Base-by-base conservation (phyloP, 2,113 vertebrate species). In the Carassius gibelio region DNA sequence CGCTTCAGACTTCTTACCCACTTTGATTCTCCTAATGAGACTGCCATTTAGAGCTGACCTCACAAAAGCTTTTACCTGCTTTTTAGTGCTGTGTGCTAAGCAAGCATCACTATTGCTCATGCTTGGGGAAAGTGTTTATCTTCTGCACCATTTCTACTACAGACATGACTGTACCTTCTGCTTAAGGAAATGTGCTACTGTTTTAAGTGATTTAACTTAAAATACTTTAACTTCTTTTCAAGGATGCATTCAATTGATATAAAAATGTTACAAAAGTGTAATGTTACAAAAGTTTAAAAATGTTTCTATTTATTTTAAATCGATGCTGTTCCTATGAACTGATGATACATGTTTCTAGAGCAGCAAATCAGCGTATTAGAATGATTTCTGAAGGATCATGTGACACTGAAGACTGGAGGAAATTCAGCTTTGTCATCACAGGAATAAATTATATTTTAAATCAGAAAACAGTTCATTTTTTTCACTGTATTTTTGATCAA, bases 11-110 rank as follows among this genome's bases (percentile, higher is more conserved):
- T 64, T 45, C 71, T 75, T 26, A 50, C 57, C 11, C 36, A 80
- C 59, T 80, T 42, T 64, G 78, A 80, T 80, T 48, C 38, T 48
- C 36, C 38, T 79, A 62, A 77, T 79, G 57, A 62, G 36, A 62
- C 34, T 59, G 55, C 30, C 76, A n/a, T 78, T 62, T 36, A 80
- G 21, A 64, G 21, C 77, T 26, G 57, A 79, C 34, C 76, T 64
- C 38, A 48, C 78, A 19, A 64, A 64, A 80, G 78, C 78, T 64
- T 45, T 64, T 48, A 80, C 59, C 78, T 64, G 36, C 14, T 15
- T 64, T 80, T 80, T 17, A 62, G n/a, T 0, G 55, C 52, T 8
- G 55, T 13, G 30, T 38, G 19, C 75, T 14, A 14, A 61, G n/a
- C 19, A 15, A 26, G 10, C 11, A 38, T 78, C 5, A 23, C 36